A percentile compares a stretch with the other conserved stretches of the same genome.
These are phyloP conservation scores for Amphipoea oculea DNA, from an alignment of 2,888 invertebrate species.

Conservation along the genomic window DNA sequence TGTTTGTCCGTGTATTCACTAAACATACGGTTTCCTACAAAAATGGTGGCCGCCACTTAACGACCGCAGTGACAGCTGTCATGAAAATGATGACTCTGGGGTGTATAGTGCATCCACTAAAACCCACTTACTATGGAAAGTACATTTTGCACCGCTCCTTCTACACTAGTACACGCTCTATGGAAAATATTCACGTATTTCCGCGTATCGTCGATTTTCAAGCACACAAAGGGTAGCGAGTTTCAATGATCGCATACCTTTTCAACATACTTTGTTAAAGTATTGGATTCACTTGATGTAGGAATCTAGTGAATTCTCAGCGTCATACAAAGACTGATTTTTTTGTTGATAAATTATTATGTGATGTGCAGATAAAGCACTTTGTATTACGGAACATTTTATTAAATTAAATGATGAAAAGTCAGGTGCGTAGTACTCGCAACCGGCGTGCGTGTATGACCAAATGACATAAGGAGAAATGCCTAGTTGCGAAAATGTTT, in stretches of 20 bases:
- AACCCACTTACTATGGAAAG: too few species aligned
- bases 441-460: too few species aligned
- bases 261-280: conserved; percentile 14
- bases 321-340: too few species aligned
- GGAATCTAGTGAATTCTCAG: neutral
- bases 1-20: neutral
- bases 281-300: neutral
- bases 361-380: neutral
- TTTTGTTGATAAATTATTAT: too few species aligned
- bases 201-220: conserved; percentile 2
- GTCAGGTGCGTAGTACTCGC: neutral
- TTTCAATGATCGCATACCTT: conserved; percentile 27
- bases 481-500: too few species aligned
- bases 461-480: too few species aligned
- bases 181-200: conserved; percentile 17
- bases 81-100: neutral
- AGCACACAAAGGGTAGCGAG: conserved; percentile 28
- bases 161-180: neutral
- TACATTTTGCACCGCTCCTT: neutral
- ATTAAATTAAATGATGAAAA: neutral
- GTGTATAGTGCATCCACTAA: too few species aligned
- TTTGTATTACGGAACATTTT: neutral
- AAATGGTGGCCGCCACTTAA: neutral
- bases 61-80: neutral
- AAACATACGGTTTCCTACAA: neutral